A percentile compares a stretch with the other conserved stretches of the same genome.
These are phyloP conservation scores for Limonius californicus DNA, from an alignment of 1,140 invertebrate species.

Conservation along the genomic window DNA sequence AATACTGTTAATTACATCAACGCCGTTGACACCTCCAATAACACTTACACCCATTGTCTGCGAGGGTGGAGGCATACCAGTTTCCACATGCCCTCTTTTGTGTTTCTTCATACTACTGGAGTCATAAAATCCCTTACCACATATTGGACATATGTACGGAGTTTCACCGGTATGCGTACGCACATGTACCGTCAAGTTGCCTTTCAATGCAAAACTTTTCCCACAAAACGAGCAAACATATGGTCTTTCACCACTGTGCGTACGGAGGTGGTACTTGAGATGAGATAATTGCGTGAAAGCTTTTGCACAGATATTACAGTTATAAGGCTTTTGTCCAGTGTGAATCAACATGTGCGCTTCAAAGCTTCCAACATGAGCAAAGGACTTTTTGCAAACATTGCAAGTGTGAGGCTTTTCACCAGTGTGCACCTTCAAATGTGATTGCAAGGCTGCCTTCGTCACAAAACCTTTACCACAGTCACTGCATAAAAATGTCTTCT, in stretches of 20 bases:
- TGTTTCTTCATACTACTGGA: slow-evolving; percentile 39
- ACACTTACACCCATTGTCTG: too few species aligned
- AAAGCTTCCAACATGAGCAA: slow-evolving; percentile 45
- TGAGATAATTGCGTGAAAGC: slow-evolving; percentile 44
- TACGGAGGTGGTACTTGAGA: slow-evolving; percentile 30
- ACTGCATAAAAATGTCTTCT: slow-evolving; percentile 31
- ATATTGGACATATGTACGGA: slow-evolving; percentile 40
- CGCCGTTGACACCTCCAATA: too few species aligned
- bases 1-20: too few species aligned
- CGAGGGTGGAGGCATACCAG: not conserved
- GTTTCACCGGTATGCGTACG: slow-evolving; percentile 44
- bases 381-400: slow-evolving; percentile 34
- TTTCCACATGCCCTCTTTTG: slow-evolving; percentile 18
- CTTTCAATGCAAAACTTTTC: slow-evolving; percentile 28
- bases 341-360: slow-evolving; percentile 88
- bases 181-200: slow-evolving; percentile 39
- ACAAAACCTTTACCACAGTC: slow-evolving; percentile 32
- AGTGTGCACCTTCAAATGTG: slow-evolving; percentile 31
- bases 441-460: slow-evolving; percentile 28
- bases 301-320: slow-evolving; percentile 57
- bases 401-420: slow-evolving; percentile 35
- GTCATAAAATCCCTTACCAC: slow-evolving; percentile 44
- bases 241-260: slow-evolving; percentile 38
- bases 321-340: slow-evolving; percentile 87
- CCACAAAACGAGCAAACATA: slow-evolving; percentile 30